phyloP scores from a whole-genome alignment of 1,140 invertebrate species.

The Eumaeus atala region DNA sequence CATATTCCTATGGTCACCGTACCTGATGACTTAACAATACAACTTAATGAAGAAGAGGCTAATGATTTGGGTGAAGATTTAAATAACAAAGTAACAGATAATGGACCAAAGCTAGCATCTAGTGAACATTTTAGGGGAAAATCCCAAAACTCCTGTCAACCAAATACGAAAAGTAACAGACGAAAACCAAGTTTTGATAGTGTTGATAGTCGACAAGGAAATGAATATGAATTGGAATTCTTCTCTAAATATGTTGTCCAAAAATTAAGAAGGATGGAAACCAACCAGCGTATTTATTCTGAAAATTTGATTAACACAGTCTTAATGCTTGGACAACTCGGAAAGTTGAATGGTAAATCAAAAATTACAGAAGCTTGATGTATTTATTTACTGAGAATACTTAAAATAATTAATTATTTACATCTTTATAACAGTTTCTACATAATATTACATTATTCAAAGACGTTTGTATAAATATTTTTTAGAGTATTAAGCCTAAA shows the following conservation, averaged over 20 bases:
- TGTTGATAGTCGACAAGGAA: slow-evolving; percentile 33
- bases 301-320: slow-evolving; percentile 69
- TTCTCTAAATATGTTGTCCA: slow-evolving; percentile 69
- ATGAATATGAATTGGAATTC: slow-evolving; percentile 64
- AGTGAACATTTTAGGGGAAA: slow-evolving; percentile 33
- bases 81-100: slow-evolving; percentile 30
- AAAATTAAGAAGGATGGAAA: slow-evolving; percentile 65
- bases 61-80: slow-evolving; percentile 55
- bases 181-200: slow-evolving; percentile 40
- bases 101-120: no score
- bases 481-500: no score
- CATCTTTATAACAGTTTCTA: background rate
- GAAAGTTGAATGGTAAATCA: slow-evolving; percentile 58
- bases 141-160: slow-evolving; percentile 24
- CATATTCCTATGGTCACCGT: slow-evolving; percentile 67
- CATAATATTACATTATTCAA: no score
- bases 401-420: slow-evolving; percentile 14
- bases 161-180: slow-evolving; percentile 32
- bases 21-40: slow-evolving; percentile 63
- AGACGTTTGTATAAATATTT: no score
- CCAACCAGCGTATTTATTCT: slow-evolving; percentile 65
- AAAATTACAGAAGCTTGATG: slow-evolving; percentile 52
- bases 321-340: slow-evolving; percentile 62
- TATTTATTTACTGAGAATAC: slow-evolving; percentile 19
- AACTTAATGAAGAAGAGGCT: slow-evolving; percentile 61